Evolutionary conservation across 2,113 vertebrate species (phyloP).

Genomic region (Oreochromis spilurus): DNA sequence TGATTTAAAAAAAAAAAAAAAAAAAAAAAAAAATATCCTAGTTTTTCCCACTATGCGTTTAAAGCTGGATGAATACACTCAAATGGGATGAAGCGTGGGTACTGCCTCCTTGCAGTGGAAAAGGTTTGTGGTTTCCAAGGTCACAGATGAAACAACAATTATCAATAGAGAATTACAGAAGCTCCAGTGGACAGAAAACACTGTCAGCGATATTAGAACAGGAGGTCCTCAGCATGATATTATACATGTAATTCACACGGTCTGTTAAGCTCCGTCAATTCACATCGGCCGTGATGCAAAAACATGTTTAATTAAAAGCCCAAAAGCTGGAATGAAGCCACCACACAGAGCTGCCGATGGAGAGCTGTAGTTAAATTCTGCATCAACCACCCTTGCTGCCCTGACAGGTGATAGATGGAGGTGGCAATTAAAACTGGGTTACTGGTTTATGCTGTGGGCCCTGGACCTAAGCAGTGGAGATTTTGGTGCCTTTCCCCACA

Average conservation of each 20-base stretch:
- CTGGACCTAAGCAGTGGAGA: constrained; percentile 52
- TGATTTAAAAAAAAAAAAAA: not conserved
- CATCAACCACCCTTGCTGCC: constrained; percentile 49
- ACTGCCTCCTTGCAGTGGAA: not conserved
- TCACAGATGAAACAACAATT: constrained; percentile 22
- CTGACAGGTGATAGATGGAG: constrained; percentile 72
- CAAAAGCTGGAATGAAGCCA: not conserved
- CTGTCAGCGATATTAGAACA: not conserved
- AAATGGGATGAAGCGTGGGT: not conserved
- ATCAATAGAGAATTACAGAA: not conserved
- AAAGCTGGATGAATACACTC: not conserved
- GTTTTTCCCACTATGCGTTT: not conserved
- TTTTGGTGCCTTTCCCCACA: constrained; percentile 59
- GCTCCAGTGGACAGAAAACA: not conserved
- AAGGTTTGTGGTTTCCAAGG: constrained; percentile 26
- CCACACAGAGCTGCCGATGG: not conserved
- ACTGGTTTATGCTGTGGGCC: constrained; percentile 68
- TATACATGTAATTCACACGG: not conserved
- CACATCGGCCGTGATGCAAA: not conserved
- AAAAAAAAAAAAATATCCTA: not conserved
- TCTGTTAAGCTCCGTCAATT: not conserved
- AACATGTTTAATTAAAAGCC: not conserved
- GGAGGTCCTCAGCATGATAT: not conserved
- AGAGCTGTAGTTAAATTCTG: constrained; percentile 39
- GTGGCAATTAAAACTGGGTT: constrained; percentile 77